phyloP scores from a whole-genome alignment of 2,113 vertebrate genomes.

The Marcusenius ussheri region DNA sequence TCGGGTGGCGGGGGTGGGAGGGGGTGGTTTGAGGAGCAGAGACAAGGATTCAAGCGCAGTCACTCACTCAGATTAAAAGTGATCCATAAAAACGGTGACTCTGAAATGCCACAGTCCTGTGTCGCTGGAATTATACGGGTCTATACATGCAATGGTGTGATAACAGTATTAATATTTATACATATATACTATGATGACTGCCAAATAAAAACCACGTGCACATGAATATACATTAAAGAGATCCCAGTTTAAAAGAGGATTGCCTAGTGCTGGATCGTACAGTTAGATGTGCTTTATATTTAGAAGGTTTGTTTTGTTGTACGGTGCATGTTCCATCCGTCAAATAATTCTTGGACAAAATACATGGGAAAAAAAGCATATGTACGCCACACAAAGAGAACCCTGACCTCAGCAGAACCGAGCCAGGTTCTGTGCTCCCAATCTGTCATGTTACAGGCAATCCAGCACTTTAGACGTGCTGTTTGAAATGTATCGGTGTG shows the following conservation, averaged over 20 bases:
- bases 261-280: neutral
- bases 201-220: neutral
- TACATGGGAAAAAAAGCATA: neutral
- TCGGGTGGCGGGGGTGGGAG: conserved; percentile 31
- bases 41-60: conserved; percentile 46
- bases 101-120: conserved; percentile 53
- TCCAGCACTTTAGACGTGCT: neutral
- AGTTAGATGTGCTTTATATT: neutral
- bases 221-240: neutral
- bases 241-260: neutral
- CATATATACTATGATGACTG: neutral
- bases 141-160: conserved; percentile 29
- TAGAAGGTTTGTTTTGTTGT: neutral
- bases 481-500: neutral
- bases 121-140: conserved; percentile 55
- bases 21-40: conserved; percentile 51
- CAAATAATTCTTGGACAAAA: conserved; percentile 1
- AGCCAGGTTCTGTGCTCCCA: neutral
- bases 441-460: neutral
- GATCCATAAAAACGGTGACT: conserved; percentile 56
- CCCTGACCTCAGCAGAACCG: neutral
- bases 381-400: neutral
- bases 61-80: conserved; percentile 63
- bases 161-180: conserved; percentile 14
- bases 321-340: neutral